Percentiles rank a stretch among this genome's conserved stretches.
phyloP scores from a whole-genome alignment of 2,797 vertebrate genomes.

The Amphiprion clarkii region DNA sequence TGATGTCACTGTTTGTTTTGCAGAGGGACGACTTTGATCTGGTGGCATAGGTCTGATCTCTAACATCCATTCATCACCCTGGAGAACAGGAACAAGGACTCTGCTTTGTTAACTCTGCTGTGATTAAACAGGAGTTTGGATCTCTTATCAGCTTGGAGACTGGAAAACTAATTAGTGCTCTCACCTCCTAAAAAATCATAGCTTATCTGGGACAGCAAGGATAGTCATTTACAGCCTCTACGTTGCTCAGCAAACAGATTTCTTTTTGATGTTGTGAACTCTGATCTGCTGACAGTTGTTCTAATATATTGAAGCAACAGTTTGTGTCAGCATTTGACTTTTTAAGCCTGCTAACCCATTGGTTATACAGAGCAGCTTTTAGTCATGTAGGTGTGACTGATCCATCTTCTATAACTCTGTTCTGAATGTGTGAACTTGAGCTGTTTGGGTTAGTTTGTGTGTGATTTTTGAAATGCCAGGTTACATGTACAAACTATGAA shows the following conservation, averaged over 20 bases:
- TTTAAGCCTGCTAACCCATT: background rate
- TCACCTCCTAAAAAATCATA: background rate
- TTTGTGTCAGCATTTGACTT: background rate
- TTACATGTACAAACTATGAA: background rate
- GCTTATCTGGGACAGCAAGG: background rate
- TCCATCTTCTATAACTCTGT: background rate
- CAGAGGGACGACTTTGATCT: conserved; percentile 91
- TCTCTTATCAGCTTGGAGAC: background rate
- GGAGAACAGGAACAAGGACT: conserved; percentile 1
- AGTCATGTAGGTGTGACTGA: too few species aligned
- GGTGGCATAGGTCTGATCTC: conserved; percentile 64
- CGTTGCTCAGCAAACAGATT: background rate
- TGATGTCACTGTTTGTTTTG: conserved; percentile 37
- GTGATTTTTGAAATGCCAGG: background rate
- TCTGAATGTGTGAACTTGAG: background rate
- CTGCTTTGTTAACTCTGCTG: background rate
- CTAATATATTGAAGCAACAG: background rate
- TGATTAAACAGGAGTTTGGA: background rate
- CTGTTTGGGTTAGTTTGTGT: background rate
- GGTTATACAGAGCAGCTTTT: background rate
- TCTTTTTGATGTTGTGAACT: background rate
- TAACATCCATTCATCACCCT: background rate
- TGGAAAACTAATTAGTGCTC: background rate
- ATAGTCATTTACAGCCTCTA: too few species aligned
- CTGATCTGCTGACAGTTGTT: background rate